phyloP scores from a whole-genome alignment of 2,797 vertebrate genomes.

The Triplophysa bombifrons region DNA sequence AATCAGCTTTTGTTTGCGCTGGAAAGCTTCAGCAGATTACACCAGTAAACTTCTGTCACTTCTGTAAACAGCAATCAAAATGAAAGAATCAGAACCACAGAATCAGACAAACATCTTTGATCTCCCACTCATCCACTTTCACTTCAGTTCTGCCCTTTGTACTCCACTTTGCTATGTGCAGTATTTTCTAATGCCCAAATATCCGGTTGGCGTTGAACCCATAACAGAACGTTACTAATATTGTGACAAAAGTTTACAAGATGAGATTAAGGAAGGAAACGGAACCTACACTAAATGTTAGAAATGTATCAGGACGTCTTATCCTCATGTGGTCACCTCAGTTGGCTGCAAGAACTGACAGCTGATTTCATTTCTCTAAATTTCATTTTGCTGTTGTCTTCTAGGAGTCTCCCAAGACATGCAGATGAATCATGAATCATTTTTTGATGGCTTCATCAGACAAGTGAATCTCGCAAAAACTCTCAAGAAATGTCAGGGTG shows the following conservation, averaged over 20 bases:
- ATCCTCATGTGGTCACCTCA: constrained; percentile 13
- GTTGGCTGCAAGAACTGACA: not conserved
- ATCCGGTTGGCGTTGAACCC: not conserved
- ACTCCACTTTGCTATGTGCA: not conserved
- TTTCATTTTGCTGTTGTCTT: not conserved
- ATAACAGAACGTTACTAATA: constrained; percentile 12
- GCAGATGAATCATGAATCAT: not conserved
- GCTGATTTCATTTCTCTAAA: not conserved
- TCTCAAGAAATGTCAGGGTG: not conserved
- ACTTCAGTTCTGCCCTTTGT: not conserved
- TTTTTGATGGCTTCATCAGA: not conserved
- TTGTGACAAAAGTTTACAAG: constrained; percentile 3
- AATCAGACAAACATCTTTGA: not conserved
- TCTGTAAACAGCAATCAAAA: constrained; percentile 27
- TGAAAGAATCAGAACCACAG: not conserved
- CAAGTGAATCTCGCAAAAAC: not conserved
- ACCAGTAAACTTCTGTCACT: constrained; percentile 22
- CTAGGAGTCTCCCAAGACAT: not conserved
- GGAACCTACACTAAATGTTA: not conserved
- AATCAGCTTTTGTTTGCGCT: constrained; percentile 30
- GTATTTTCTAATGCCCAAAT: constrained; percentile 21
- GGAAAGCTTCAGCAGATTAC: constrained; percentile 7
- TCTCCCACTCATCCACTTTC: not conserved
- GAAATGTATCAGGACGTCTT: constrained; percentile 17
- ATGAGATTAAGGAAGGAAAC: constrained; percentile 23